Evolutionary conservation across 1,140 invertebrate species (phyloP), one percentile per base, ranked within the genome.

Genomic region (Antheraea pernyi): DNA sequence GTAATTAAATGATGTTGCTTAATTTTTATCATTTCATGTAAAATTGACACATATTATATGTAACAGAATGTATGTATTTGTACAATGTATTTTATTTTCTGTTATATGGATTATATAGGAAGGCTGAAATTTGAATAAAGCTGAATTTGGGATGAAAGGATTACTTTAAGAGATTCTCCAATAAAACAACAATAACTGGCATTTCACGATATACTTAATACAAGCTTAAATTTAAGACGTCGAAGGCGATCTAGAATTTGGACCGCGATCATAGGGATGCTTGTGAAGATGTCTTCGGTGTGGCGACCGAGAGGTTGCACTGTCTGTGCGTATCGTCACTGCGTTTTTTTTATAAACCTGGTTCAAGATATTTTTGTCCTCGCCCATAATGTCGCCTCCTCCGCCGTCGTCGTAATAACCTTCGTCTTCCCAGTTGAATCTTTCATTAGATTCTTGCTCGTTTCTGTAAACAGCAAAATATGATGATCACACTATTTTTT

Each of bases 261-360:
- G 90, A 53, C 90, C 90, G 16, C 90, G 78, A 72, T 92, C 90
- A 74, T 89, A 92, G 16, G 90, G 90, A 66, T 92, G 89, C 89
- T 92, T 92, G 76, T 91, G 88, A 10, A 89, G 90, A 91, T 92
- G 90, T 83, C 90, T 88, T 69, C 86, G 90, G 67, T 91, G 88
- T 10, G 80, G 78, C 16, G 78, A 73, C 30, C 83, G 69, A 30
- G 72, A 74, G 5, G 77, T 77, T 6, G 73, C 65, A 58, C 78
- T 82, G 53, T 80, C 79, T 65, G 77, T 73, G 65, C 70, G 80
- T 59, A 46, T 76, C 75, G 22, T 61, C 66, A 65, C 62, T 72
- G 46, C 73, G 66, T 59, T 63, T 37, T 67, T 67, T 65, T 22
- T 46, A 4, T 18, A 9, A 46, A 18, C 19, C 58, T 22, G 62